Percentiles rank a stretch among this genome's conserved stretches.
Evolutionary conservation across 2,888 invertebrate species (phyloP).

Genomic region (Tortricodes alternella): DNA sequence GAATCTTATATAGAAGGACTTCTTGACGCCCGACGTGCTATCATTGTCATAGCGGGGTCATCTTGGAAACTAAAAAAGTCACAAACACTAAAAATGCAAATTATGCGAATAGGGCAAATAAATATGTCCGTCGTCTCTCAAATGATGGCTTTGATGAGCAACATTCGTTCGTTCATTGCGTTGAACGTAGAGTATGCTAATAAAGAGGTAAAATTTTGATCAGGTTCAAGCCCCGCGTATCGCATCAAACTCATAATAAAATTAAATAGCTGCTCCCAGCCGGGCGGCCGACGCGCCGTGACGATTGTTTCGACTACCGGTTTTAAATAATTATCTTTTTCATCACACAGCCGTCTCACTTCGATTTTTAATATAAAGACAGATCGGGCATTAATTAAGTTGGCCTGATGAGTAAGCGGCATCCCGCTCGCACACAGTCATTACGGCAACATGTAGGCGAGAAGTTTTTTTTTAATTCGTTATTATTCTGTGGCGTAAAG

Average conservation of each 20-base stretch:
- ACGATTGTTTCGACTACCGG: slow-evolving; percentile 73
- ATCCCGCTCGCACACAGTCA: slow-evolving; percentile 66
- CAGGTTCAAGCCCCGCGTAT: slow-evolving; percentile 8
- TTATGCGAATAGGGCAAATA: no score
- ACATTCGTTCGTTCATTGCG: no score
- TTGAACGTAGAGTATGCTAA: no score
- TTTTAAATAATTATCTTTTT: slow-evolving; percentile 60
- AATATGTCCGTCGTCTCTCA: no score
- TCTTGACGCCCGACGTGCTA: background rate
- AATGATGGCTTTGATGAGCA: no score
- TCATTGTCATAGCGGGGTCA: background rate
- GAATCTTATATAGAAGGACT: slow-evolving; percentile 4
- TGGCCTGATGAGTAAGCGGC: slow-evolving; percentile 74
- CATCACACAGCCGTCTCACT: slow-evolving; percentile 40
- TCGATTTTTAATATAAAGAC: slow-evolving; percentile 80
- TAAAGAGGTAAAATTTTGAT: slow-evolving; percentile 13
- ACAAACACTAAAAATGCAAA: no score
- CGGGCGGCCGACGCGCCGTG: slow-evolving; percentile 60
- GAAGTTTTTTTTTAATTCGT: slow-evolving; percentile 81
- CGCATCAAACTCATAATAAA: slow-evolving; percentile 34
- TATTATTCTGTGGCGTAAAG: slow-evolving; percentile 83
- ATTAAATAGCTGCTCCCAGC: slow-evolving; percentile 42
- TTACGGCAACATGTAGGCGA: slow-evolving; percentile 76
- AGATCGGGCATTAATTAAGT: slow-evolving; percentile 81
- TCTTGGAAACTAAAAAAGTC: background rate